Base-by-base conservation (phyloP, 2,888 invertebrate species). In the Acanthosoma haemorrhoidale region DNA sequence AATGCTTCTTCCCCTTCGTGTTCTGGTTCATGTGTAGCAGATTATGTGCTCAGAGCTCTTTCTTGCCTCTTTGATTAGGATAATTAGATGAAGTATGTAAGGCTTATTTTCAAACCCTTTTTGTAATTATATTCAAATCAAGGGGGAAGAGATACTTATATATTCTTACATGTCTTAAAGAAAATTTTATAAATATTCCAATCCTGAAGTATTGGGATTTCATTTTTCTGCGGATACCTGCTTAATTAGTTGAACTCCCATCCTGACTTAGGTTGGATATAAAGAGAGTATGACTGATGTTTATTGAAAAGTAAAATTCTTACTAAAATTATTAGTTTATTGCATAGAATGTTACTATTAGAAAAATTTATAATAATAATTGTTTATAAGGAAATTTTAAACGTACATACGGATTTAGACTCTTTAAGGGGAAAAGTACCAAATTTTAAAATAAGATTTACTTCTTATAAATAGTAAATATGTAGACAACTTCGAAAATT, bases 11-110 rank as follows among this genome's bases (percentile, higher is more conserved):
- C 79, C 31, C 79, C 79, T 71, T 80, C 81, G 72, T 83, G 84
- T 38, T 83, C 83, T 75, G 76, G 77, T 75, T 80, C 83, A 3
- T 82, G 83, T 74, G 81, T 84, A 74, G 82, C 83, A 36, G 83
- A 84, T 59, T 82, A 83, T 25, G 77, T 84, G 4, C 76, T 84
- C 59, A 79, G 84, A 70, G 83, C 82, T 15, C 80, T 84, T 41
- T 81, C 84, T 74, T 84, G 84, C 76, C 77, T 84, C 64, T 85
- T 84, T 75, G 85, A 85, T 61, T 73, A 66, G 25, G 21, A n/a
- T 6, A 25, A 18, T 5, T 2, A n/a, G 51, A n/a, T 32, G 25
- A 51, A 51, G 29, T 51, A 21, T 21, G 2, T 11, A 51, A 1
- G 5, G n/a, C n/a, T 51, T 51, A 25, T 0, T 25, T 25, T 51